A percentile compares a stretch with the other conserved stretches of the same genome.
These are phyloP conservation scores for Gambusia yucatana DNA, from an alignment of 2,797 vertebrate genomes.

Conservation along the genomic window DNA sequence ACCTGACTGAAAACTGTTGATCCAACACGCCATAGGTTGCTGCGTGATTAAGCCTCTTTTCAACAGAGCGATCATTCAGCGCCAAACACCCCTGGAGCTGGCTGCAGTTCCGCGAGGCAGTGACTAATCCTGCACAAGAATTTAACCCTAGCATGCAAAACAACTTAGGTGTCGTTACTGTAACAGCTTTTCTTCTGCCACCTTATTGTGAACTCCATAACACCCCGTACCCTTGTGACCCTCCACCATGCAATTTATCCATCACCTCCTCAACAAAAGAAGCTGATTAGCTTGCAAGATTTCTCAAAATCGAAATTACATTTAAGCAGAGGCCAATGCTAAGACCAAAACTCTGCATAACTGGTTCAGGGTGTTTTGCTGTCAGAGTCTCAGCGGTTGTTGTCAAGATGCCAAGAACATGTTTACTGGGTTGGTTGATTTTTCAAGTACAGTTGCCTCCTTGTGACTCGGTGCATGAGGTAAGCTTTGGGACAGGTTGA, in stretches of 20 bases:
- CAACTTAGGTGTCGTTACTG: constrained; percentile 36
- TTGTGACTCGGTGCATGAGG: constrained; percentile 39
- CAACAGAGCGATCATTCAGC: constrained; percentile 79
- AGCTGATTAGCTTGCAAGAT: constrained; percentile 69
- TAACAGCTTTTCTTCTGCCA: constrained; percentile 2
- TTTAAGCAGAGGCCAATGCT: constrained; percentile 21
- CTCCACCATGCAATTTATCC: constrained; percentile 21
- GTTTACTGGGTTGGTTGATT: constrained; percentile 45
- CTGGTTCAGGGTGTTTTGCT: constrained; percentile 77
- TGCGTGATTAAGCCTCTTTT: constrained; percentile 83
- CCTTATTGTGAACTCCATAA: constrained; percentile 42
- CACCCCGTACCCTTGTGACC: constrained; percentile 14
- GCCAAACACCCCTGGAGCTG: constrained; percentile 66
- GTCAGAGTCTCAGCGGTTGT: constrained; percentile 58
- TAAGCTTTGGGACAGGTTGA: constrained; percentile 64
- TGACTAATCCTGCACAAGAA: constrained; percentile 76
- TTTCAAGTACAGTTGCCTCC: constrained; percentile 20
- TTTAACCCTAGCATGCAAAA: constrained; percentile 75
- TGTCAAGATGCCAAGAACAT: constrained; percentile 55
- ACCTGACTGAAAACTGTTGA: constrained; percentile 75
- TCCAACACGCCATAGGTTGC: constrained; percentile 80
- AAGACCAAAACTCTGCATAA: constrained; percentile 54
- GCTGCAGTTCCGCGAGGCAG: constrained; percentile 72
- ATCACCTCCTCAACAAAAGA: constrained; percentile 40
- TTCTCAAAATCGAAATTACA: constrained; percentile 17